Evolutionary conservation across 2,113 vertebrate genomes (phyloP).

Genomic region (Asarcornis scutulata): DNA sequence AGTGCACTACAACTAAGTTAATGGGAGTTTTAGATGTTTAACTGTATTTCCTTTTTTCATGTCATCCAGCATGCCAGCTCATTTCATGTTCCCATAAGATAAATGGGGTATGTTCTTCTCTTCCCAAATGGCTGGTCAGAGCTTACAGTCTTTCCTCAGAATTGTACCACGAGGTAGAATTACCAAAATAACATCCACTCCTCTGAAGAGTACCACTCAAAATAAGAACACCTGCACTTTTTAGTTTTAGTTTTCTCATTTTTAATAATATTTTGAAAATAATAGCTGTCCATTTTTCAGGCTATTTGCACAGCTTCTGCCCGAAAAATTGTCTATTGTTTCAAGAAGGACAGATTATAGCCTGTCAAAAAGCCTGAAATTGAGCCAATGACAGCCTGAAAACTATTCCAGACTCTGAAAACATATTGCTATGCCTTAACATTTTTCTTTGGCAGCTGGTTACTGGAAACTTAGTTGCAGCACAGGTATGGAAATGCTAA

Average conservation of each 20-base stretch:
- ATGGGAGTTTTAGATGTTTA: background rate
- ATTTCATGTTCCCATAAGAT: background rate
- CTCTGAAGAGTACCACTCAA: background rate
- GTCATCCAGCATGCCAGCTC: background rate
- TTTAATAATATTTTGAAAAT: constrained; percentile 20
- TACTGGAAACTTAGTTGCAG: background rate
- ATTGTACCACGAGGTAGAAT: background rate
- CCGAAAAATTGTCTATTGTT: constrained; percentile 14
- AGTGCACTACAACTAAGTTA: background rate
- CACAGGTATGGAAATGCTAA: background rate
- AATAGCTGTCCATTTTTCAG: constrained; percentile 11
- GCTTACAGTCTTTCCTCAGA: background rate
- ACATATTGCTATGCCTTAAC: background rate
- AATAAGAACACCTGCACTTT: background rate
- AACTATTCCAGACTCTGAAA: constrained; percentile 9
- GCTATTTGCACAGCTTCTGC: constrained; percentile 21
- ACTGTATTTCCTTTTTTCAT: background rate
- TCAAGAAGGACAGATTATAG: constrained; percentile 42
- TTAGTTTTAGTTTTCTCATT: background rate
- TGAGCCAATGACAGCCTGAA: constrained; percentile 24
- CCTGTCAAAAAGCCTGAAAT: constrained; percentile 50
- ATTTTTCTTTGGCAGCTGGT: constrained; percentile 29
- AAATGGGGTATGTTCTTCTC: background rate
- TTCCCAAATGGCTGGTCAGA: background rate
- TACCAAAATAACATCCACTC: background rate